Conservation (phyloP, 2,797 vertebrate genomes). For the Pseudomugil tenellus region DNA sequence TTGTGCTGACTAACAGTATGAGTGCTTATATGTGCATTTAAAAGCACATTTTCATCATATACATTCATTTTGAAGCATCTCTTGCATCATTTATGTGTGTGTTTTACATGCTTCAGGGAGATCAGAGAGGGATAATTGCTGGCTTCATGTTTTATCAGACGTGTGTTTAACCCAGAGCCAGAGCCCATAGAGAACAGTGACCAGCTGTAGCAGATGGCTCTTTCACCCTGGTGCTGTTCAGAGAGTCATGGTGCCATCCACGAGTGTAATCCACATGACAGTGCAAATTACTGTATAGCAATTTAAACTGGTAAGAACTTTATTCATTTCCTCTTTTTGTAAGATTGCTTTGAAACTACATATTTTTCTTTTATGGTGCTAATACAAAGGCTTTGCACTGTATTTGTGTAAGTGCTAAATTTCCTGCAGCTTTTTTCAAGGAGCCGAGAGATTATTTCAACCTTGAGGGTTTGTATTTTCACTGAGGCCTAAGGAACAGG, state of each 20-base stretch:
- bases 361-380: neutral
- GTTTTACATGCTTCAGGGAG: conserved; percentile 1
- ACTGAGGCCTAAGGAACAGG: neutral
- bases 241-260: conserved; percentile 35
- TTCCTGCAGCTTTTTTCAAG: neutral
- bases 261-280: neutral
- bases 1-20: neutral
- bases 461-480: neutral
- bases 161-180: conserved; percentile 73
- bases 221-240: conserved; percentile 41
- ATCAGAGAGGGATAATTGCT: conserved; percentile 46
- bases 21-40: neutral
- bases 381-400: neutral
- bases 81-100: neutral
- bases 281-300: neutral
- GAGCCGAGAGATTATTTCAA: neutral
- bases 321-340: neutral
- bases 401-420: neutral
- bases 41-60: neutral
- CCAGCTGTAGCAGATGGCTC: conserved; percentile 76
- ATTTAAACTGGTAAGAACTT: neutral
- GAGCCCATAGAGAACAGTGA: conserved; percentile 62
- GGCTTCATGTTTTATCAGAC: conserved; percentile 62
- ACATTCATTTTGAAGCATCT: neutral
- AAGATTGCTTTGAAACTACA: neutral